These are phyloP conservation scores for Labeo rohita DNA, from an alignment of 2,113 vertebrate genomes.

Conservation along the genomic window DNA sequence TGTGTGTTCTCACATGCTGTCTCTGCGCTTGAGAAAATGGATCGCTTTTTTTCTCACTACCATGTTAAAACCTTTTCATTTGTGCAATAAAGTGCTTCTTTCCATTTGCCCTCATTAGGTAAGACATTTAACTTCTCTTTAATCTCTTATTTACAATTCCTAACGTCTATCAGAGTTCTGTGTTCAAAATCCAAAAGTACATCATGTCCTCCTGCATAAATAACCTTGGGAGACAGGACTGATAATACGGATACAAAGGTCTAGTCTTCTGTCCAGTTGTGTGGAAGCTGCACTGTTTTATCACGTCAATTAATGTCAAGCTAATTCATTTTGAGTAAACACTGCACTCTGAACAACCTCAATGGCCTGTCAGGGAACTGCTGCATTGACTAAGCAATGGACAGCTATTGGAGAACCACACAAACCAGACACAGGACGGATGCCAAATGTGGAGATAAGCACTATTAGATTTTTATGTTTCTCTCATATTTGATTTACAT, in stretches of 20 bases:
- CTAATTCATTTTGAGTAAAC: conserved; percentile 59
- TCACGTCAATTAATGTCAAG: conserved; percentile 56
- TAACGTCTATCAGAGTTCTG: background rate
- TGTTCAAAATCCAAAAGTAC: background rate
- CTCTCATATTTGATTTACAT: conserved; percentile 28
- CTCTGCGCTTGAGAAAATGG: background rate
- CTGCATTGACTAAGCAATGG: background rate
- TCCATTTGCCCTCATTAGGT: background rate
- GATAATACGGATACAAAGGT: conserved; percentile 33
- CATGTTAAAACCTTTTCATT: background rate
- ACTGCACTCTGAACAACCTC: conserved; percentile 39
- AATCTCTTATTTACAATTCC: background rate
- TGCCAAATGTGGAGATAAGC: conserved; percentile 31
- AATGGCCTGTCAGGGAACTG: conserved; percentile 31
- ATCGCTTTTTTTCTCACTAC: background rate
- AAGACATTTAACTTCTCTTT: background rate
- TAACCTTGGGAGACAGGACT: conserved; percentile 31
- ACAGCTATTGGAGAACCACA: conserved; percentile 21
- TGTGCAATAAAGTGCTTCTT: background rate
- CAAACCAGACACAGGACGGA: conserved; percentile 49
- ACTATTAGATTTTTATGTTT: conserved; percentile 24
- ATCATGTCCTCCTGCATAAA: conserved; percentile 12
- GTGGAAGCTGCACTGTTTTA: conserved; percentile 46
- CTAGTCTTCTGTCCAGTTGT: conserved; percentile 38
- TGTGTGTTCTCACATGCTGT: background rate